phyloP scores from a whole-genome alignment of 2,113 vertebrate genomes.

The Gulo gulo region DNA sequence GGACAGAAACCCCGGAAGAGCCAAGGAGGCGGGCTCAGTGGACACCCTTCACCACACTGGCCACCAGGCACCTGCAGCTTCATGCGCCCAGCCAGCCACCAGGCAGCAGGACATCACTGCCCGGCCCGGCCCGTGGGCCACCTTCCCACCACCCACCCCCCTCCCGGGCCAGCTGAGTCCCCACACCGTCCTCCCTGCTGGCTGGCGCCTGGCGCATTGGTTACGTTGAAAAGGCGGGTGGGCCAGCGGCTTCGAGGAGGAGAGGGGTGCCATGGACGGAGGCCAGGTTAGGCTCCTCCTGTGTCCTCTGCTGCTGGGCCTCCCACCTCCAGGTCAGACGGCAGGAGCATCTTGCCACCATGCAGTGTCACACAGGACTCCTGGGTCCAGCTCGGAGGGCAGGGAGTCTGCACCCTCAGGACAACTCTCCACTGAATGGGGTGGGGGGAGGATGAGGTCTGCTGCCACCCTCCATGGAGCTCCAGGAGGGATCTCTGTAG shows the following conservation, averaged over 20 bases:
- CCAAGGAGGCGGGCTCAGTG: rapidly evolving
- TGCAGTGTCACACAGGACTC: background rate
- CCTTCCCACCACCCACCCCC: background rate
- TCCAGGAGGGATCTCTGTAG: background rate
- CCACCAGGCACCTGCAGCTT: no score
- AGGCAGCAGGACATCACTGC: background rate
- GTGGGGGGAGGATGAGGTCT: background rate
- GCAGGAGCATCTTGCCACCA: background rate
- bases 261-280: no score
- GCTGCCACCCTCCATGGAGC: background rate
- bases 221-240: background rate
- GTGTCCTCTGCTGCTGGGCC: background rate
- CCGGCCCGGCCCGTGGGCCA: rapidly evolving
- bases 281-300: background rate
- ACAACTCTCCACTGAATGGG: background rate
- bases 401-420: background rate
- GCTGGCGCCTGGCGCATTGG: background rate
- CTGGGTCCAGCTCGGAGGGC: rapidly evolving
- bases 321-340: rapidly evolving
- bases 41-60: background rate
- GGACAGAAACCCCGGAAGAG: no score
- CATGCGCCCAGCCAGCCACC: rapidly evolving
- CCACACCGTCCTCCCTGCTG: background rate
- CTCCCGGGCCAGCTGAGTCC: background rate
- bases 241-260: background rate